A percentile compares a stretch with the other conserved stretches of the same genome.
Evolutionary conservation across 2,888 invertebrate species (phyloP).

Genomic region (Hydriomena furcata): DNA sequence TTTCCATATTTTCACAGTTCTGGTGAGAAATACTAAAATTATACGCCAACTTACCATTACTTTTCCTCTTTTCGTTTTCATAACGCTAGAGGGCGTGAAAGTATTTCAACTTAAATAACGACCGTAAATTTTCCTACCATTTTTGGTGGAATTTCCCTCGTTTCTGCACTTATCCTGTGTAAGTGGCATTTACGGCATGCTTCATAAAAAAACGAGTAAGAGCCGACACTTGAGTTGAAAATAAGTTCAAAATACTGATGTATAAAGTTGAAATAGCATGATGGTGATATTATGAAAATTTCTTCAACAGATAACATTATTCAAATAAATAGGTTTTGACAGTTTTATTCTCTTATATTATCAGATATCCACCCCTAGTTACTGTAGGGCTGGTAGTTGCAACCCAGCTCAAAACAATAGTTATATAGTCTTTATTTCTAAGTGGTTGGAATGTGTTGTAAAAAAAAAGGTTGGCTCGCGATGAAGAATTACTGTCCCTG

Average conservation of each 20-base stretch:
- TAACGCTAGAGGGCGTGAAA: slow-evolving; percentile 26
- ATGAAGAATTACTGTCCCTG: no score
- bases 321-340: slow-evolving; percentile 74
- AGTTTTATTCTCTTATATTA: slow-evolving; percentile 70
- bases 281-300: slow-evolving; percentile 26
- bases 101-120: slow-evolving; percentile 44
- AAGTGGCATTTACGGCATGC: slow-evolving; percentile 58
- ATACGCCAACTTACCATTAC: slow-evolving; percentile 14
- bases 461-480: no score
- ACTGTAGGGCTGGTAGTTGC: slow-evolving; percentile 22
- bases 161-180: slow-evolving; percentile 42
- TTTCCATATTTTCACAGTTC: slow-evolving; percentile 6
- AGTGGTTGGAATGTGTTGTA: no score
- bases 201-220: slow-evolving; percentile 51
- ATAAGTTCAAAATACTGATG: slow-evolving; percentile 13
- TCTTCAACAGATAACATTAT: slow-evolving; percentile 53
- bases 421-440: background rate
- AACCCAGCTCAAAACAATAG: no score
- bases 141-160: slow-evolving; percentile 36
- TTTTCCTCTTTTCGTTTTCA: slow-evolving; percentile 13
- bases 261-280: slow-evolving; percentile 3
- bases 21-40: slow-evolving; percentile 12
- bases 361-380: slow-evolving; percentile 41
- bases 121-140: slow-evolving; percentile 42
- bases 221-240: slow-evolving; percentile 28